Base-by-base conservation (phyloP, 2,888 invertebrate species). In the Ectropis crepuscularia region DNA sequence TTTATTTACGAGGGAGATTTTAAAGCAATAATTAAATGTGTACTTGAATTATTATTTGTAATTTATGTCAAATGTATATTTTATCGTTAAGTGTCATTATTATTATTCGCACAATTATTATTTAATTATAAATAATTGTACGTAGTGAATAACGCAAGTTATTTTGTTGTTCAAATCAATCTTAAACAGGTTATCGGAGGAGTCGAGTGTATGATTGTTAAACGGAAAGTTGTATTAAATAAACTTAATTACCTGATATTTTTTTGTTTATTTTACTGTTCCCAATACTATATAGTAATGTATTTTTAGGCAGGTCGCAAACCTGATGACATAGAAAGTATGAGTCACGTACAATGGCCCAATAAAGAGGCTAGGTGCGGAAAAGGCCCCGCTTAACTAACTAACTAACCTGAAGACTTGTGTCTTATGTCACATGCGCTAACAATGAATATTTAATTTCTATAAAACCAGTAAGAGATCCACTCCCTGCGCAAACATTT, bases 1-100 rank as follows among this genome's bases (percentile, higher is more conserved):
- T 76, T 79, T 57, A 65, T 80, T 76, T 58, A 38, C 41, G 45
- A 54, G 61, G 83, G 83, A 83, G 84, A 83, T 86, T 81, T 78
- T 68, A 79, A 82, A 90, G 89, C 90, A 90, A 90, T 90, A 90
- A 88, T 79, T 79, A 80, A 80, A 60, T 37, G 36, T 37, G 75
- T 78, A 81, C 81, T 78, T 83, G 16, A 28, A 28, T 28, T 28
- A 28, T 67, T 82, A 87, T 85, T 87, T 64, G 74, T 71, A 72
- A 67, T 68, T 69, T 73, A 68, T 72, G 68, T 74, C 46, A 63
- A 78, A 79, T 81, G 76, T 85, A 79, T 80, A 79, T 79, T 82
- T 79, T 48, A 59, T 50, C 39, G 46, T 54, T 63, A 79, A 70
- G 75, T 77, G 75, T 81, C 63, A 63, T 63, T 77, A 74, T 73